A percentile compares a stretch with the other conserved stretches of the same genome.
Conservation (phyloP, 1,140 invertebrate species). For the Drosophila funebris region DNA sequence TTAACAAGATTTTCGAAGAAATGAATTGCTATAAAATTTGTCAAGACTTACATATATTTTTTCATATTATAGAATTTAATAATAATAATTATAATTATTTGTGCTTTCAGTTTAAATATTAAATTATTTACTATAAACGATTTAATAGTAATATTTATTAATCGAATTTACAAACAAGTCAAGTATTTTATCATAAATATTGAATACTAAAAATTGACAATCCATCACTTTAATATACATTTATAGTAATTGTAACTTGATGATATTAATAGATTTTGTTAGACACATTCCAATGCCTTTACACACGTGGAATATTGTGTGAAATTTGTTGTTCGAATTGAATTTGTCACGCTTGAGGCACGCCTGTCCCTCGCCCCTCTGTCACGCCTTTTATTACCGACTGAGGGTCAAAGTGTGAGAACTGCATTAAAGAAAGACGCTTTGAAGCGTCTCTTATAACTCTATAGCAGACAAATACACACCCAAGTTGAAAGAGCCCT, state of each 20-base stretch:
- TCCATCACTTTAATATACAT: too few species aligned
- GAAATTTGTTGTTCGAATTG: background rate
- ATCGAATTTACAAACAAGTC: too few species aligned
- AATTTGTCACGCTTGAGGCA: slow-evolving; percentile 29
- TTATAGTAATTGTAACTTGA: background rate
- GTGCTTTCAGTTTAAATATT: too few species aligned
- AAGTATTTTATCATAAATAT: too few species aligned
- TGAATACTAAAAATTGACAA: too few species aligned
- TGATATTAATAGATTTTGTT: background rate
- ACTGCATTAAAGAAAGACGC: slow-evolving; percentile 37
- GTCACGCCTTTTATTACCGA: too few species aligned
- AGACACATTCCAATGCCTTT: background rate
- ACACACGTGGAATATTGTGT: background rate
- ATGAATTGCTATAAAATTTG: background rate
- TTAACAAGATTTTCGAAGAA: background rate
- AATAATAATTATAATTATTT: too few species aligned
- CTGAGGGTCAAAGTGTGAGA: slow-evolving; percentile 32
- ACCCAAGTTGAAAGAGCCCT: slow-evolving; percentile 7
- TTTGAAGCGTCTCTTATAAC: slow-evolving; percentile 26
- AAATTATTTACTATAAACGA: too few species aligned
- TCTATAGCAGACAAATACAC: slow-evolving; percentile 22
- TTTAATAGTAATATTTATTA: too few species aligned
- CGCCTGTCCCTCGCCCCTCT: background rate
- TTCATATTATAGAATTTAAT: too few species aligned
- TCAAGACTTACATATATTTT: background rate